Percentiles rank a stretch among this genome's conserved stretches.
Evolutionary conservation across 2,888 invertebrate genomes (phyloP).

Genomic region (Drosophila crucigera): DNA sequence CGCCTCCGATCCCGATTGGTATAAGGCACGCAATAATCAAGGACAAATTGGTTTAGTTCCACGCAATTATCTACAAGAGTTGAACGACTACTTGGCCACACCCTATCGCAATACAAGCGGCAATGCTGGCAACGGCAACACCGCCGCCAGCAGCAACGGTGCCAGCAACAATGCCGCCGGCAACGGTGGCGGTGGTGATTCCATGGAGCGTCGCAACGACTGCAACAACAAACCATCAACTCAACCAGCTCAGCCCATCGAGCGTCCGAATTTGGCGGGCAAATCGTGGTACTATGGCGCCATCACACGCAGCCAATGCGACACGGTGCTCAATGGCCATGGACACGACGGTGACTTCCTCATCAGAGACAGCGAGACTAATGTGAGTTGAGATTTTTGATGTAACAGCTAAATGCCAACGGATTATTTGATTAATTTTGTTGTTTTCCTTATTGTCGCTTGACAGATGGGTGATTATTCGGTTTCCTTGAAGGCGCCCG

Average conservation of each 20-base stretch:
- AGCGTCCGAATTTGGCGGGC: constrained; percentile 90
- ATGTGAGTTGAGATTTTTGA: constrained; percentile 89
- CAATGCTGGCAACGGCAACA: constrained; percentile 79
- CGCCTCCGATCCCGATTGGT: constrained; percentile 99
- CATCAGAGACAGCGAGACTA: constrained; percentile 99
- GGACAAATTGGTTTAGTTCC: constrained; percentile 98
- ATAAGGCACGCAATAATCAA: constrained; percentile 96
- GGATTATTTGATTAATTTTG: neutral
- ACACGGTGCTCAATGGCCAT: constrained; percentile 96
- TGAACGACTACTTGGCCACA: constrained; percentile 94
- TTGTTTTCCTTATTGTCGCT: constrained; percentile 43
- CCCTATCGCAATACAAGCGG: constrained; percentile 88
- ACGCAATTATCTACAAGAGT: constrained; percentile 96
- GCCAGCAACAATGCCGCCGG: constrained; percentile 69
- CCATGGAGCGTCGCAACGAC: constrained; percentile 86
- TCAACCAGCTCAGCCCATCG: constrained; percentile 85
- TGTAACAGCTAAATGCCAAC: neutral
- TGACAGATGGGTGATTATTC: constrained; percentile 98
- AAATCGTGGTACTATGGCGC: constrained; percentile 99
- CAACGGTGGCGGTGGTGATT: constrained; percentile 85
- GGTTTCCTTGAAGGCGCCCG: constrained; percentile 98
- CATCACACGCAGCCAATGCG: constrained; percentile 98
- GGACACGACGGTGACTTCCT: constrained; percentile 99
- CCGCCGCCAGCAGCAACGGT: constrained; percentile 81
- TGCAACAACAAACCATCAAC: constrained; percentile 83